Conservation (phyloP, 2,888 invertebrate species). For the Dendrolimus pini region DNA sequence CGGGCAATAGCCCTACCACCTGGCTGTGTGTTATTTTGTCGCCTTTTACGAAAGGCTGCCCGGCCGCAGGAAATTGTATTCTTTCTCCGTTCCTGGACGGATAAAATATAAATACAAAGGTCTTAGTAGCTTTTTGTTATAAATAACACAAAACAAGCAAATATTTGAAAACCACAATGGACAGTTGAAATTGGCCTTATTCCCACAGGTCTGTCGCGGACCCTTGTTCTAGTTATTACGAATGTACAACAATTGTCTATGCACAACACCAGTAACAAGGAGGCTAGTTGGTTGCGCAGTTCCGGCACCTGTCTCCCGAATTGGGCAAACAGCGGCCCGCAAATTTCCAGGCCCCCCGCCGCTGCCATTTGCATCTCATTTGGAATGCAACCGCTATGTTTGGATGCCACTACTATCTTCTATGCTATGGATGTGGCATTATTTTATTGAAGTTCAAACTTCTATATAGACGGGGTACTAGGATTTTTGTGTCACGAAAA, state of each 20-base stretch:
- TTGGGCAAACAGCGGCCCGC: slow-evolving; percentile 3
- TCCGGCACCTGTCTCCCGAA: background rate
- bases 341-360: slow-evolving; percentile 16
- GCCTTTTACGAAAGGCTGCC: no score
- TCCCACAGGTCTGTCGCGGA: no score
- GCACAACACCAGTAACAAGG: slow-evolving; percentile 15
- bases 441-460: no score
- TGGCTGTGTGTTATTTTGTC: no score
- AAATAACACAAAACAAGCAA: no score
- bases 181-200: slow-evolving; percentile 18
- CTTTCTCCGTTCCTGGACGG: no score
- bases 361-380: slow-evolving; percentile 65
- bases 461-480: no score
- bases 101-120: no score
- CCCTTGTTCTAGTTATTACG: slow-evolving; percentile 7
- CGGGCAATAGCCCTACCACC: no score
- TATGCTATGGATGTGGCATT: background rate
- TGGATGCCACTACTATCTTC: background rate
- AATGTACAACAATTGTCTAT: slow-evolving; percentile 17
- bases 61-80: no score
- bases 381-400: slow-evolving; percentile 37
- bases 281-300: background rate
- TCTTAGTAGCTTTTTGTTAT: no score
- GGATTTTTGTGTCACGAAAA: no score
- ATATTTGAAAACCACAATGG: slow-evolving; percentile 2